Conservation (phyloP, 2,888 invertebrate genomes). For the Alentia gelatinosa region DNA sequence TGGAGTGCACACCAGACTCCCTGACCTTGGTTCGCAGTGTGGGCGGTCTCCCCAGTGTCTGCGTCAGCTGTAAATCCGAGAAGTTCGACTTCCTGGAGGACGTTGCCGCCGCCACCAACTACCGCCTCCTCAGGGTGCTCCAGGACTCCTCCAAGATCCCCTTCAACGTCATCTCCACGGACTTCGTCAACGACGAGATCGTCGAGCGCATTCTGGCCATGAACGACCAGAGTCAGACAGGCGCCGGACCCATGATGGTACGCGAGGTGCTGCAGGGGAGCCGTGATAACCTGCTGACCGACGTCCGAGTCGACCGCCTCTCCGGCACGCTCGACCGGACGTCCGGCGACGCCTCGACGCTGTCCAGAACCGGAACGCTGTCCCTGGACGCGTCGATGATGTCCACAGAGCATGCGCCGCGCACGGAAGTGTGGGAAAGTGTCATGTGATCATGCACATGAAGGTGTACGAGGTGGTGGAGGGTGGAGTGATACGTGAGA, state of each 20-base stretch:
- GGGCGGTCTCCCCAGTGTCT: conserved; percentile 60
- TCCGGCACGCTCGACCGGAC: not conserved
- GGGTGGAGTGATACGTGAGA: no score
- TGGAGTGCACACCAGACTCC: conserved; percentile 60
- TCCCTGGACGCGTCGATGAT: not conserved
- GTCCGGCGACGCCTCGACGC: not conserved
- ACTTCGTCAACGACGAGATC: conserved; percentile 62
- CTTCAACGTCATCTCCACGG: conserved; percentile 61
- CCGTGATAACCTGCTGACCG: conserved; percentile 14
- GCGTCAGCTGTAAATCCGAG: conserved; percentile 54
- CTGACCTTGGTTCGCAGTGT: conserved; percentile 57
- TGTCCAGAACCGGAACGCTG: not conserved
- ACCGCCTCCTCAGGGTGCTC: conserved; percentile 50
- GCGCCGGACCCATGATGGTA: not conserved
- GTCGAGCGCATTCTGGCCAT: conserved; percentile 59
- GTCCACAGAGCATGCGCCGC: not conserved
- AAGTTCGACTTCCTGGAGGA: conserved; percentile 64
- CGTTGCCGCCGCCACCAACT: conserved; percentile 59
- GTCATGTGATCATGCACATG: not conserved
- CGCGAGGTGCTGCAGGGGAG: conserved; percentile 19
- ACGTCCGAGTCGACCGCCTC: not conserved
- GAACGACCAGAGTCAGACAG: conserved; percentile 52
- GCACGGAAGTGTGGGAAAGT: conserved; percentile 38
- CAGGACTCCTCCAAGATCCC: conserved; percentile 47
- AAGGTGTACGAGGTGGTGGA: not conserved